These are phyloP conservation scores for Zosterops hypoxanthus DNA, from an alignment of 2,113 vertebrate genomes.

Conservation along the genomic window DNA sequence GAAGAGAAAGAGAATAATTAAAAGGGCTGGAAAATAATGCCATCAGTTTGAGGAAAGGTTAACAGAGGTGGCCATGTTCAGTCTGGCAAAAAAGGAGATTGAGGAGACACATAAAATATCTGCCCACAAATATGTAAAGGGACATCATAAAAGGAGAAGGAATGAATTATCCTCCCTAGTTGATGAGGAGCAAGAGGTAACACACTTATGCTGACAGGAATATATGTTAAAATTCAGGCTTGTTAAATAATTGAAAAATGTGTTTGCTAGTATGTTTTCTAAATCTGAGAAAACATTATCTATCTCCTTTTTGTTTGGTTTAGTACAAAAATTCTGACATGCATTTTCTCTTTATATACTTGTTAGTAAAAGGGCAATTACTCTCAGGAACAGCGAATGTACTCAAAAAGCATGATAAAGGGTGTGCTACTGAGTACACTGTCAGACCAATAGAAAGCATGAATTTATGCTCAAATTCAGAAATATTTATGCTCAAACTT, in stretches of 20 bases:
- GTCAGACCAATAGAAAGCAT: not conserved
- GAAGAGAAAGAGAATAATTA: not conserved
- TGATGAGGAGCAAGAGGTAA: not conserved
- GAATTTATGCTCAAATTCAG: not conserved
- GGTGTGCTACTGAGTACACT: not conserved
- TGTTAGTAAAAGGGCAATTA: conserved; percentile 32
- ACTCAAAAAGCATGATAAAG: conserved; percentile 1
- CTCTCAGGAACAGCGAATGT: not conserved
- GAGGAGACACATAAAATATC: not conserved
- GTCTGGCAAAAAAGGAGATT: conserved; percentile 11
- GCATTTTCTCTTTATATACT: conserved; percentile 6
- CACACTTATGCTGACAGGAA: not conserved
- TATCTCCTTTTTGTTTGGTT: conserved; percentile 3
- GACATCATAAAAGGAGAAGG: not conserved
- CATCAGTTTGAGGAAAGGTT: not conserved
- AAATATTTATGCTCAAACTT: conserved; percentile 9
- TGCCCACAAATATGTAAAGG: not conserved
- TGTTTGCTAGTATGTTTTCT: not conserved
- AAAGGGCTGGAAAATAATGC: not conserved
- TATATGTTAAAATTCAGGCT: conserved; percentile 29
- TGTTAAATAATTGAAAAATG: not conserved
- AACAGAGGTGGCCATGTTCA: not conserved
- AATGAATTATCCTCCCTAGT: not conserved
- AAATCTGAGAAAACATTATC: not conserved
- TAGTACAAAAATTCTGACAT: not conserved